A percentile compares a stretch with the other conserved stretches of the same genome.
Conservation (phyloP, 2,888 invertebrate genomes). For the Trachelus stipa region DNA sequence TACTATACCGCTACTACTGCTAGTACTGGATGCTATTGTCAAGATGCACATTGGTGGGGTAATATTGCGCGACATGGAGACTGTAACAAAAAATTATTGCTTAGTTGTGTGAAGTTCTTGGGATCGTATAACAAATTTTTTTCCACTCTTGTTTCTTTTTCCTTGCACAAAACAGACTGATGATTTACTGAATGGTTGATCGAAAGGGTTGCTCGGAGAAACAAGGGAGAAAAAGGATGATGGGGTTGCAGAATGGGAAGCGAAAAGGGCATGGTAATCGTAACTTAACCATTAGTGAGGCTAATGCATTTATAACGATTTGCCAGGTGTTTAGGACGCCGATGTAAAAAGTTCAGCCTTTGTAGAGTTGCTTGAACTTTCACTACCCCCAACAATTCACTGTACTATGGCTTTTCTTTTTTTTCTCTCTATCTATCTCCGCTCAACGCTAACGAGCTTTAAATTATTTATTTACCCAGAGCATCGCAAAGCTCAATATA, state of each 20-base stretch:
- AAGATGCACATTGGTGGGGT: not conserved
- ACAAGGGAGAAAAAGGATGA: not conserved
- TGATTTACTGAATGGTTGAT: not conserved
- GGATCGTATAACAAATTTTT: not conserved
- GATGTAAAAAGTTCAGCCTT: constrained; percentile 5
- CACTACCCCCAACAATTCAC: not conserved
- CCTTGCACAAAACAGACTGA: not conserved
- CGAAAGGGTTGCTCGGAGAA: not conserved
- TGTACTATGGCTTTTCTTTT: not conserved
- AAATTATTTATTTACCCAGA: constrained; percentile 11
- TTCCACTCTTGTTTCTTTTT: not conserved
- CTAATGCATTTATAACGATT: constrained; percentile 12
- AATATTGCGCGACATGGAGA: not conserved
- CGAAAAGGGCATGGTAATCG: not conserved
- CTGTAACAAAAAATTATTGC: not conserved
- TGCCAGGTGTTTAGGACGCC: constrained; percentile 1
- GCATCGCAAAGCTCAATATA: not conserved
- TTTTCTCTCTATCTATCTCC: constrained; percentile 1
- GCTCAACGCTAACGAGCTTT: constrained; percentile 10
- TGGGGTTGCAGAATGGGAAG: not conserved
- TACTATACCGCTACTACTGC: not conserved
- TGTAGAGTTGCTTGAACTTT: constrained; percentile 9
- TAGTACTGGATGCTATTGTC: not conserved
- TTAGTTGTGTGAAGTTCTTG: not conserved
- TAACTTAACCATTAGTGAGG: not conserved